A percentile compares a stretch with the other conserved stretches of the same genome.
Evolutionary conservation across 2,888 invertebrate genomes (phyloP).

Genomic region (Pandemis heparana): DNA sequence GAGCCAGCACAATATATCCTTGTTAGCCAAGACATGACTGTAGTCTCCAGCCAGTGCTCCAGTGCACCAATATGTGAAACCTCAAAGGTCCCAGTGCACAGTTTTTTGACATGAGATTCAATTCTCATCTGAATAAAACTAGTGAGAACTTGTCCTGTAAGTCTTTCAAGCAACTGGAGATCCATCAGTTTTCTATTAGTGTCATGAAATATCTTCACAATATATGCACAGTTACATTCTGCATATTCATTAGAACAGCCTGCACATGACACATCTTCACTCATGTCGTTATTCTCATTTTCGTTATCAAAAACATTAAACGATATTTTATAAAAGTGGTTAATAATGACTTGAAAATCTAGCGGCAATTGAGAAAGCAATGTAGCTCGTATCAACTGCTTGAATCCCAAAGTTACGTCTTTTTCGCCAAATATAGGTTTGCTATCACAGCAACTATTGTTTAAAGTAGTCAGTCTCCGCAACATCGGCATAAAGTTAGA

Average conservation of each 20-base stretch:
- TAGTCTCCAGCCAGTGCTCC: slow-evolving; percentile 94
- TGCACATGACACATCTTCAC: slow-evolving; percentile 87
- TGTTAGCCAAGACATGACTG: slow-evolving; percentile 94
- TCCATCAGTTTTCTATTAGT: slow-evolving; percentile 92
- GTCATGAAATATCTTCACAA: slow-evolving; percentile 90
- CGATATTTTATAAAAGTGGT: slow-evolving; percentile 91
- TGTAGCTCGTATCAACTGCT: slow-evolving; percentile 87
- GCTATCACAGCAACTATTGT: slow-evolving; percentile 72
- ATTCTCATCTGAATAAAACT: slow-evolving; percentile 93
- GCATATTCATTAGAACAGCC: slow-evolving; percentile 89
- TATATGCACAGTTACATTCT: slow-evolving; percentile 87
- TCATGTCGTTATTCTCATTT: slow-evolving; percentile 81
- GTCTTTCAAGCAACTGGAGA: slow-evolving; percentile 91
- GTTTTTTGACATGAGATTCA: slow-evolving; percentile 92
- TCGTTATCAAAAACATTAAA: slow-evolving; percentile 89
- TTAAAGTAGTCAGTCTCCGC: slow-evolving; percentile 83
- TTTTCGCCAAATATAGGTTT: slow-evolving; percentile 83
- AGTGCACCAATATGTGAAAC: slow-evolving; percentile 91
- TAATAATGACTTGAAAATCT: slow-evolving; percentile 88
- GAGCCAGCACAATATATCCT: slow-evolving; percentile 91
- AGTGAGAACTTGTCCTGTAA: slow-evolving; percentile 94
- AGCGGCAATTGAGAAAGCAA: slow-evolving; percentile 90
- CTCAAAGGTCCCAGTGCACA: slow-evolving; percentile 95
- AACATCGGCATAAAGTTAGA: slow-evolving; percentile 84
- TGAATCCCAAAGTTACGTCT: slow-evolving; percentile 85